Conservation (phyloP, 2,113 vertebrate species). For the Passer montanus region DNA sequence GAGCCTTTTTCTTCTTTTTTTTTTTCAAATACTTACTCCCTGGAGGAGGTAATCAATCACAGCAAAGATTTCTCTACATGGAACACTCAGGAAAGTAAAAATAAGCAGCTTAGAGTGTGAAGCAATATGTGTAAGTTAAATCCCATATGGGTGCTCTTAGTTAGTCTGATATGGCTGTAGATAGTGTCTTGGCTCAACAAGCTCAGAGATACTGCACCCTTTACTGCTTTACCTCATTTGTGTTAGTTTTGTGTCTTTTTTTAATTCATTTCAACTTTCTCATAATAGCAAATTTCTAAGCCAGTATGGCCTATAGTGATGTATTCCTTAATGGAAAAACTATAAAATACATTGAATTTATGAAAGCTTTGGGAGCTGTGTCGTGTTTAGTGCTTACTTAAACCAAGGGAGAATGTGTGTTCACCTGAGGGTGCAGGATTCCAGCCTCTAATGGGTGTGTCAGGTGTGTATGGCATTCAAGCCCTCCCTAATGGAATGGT, state of each 20-base stretch:
- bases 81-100: not conserved
- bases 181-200: not conserved
- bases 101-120: not conserved
- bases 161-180: not conserved
- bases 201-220: not conserved
- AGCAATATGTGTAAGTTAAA: not conserved
- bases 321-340: not conserved
- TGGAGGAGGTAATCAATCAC: constrained; percentile 34
- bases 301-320: not conserved
- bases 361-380: not conserved
- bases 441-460: not conserved
- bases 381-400: not conserved
- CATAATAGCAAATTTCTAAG: not conserved
- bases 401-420: not conserved
- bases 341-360: not conserved
- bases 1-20: not conserved
- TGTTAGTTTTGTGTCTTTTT: not conserved
- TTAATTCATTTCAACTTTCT: not conserved
- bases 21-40: not conserved
- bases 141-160: not conserved
- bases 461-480: not conserved
- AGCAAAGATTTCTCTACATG: not conserved
- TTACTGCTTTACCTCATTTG: not conserved
- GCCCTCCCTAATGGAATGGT: not conserved
- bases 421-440: not conserved